phyloP scores from a whole-genome alignment of 2,888 invertebrate genomes.

The Phymatocera aterrima region DNA sequence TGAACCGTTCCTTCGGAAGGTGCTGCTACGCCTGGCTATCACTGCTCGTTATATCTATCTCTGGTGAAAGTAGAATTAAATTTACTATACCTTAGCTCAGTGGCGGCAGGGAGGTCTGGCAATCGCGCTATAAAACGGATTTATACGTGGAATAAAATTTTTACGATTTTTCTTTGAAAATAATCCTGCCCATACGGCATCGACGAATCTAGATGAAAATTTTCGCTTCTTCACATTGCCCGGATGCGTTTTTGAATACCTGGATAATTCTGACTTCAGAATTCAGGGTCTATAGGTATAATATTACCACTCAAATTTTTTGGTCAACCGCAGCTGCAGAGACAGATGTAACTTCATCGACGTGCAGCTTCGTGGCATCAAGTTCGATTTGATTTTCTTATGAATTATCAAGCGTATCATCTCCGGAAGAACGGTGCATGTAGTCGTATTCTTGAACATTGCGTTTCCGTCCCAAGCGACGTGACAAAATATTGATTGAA shows the following conservation, averaged over 20 bases:
- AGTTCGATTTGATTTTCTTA: background rate
- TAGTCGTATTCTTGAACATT: background rate
- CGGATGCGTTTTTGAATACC: background rate
- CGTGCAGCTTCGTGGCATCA: background rate
- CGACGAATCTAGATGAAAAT: conserved; percentile 11
- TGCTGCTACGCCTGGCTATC: background rate
- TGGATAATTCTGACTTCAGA: background rate
- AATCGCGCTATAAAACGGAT: conserved; percentile 2
- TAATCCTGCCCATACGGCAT: conserved; percentile 2
- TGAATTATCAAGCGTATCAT: background rate
- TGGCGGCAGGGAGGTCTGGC: background rate
- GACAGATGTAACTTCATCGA: background rate
- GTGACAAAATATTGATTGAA: background rate
- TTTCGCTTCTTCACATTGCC: background rate
- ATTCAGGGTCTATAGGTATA: background rate
- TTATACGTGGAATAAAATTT: background rate
- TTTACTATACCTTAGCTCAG: conserved; percentile 4
- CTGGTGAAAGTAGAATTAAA: background rate
- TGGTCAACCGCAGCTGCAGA: background rate
- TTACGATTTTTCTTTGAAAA: background rate
- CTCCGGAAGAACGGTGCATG: background rate
- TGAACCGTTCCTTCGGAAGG: background rate
- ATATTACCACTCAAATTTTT: background rate
- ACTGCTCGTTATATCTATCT: conserved; percentile 5
- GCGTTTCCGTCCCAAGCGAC: background rate